Base-by-base conservation (phyloP, 2,888 invertebrate genomes). In the Dynastes tityus region DNA sequence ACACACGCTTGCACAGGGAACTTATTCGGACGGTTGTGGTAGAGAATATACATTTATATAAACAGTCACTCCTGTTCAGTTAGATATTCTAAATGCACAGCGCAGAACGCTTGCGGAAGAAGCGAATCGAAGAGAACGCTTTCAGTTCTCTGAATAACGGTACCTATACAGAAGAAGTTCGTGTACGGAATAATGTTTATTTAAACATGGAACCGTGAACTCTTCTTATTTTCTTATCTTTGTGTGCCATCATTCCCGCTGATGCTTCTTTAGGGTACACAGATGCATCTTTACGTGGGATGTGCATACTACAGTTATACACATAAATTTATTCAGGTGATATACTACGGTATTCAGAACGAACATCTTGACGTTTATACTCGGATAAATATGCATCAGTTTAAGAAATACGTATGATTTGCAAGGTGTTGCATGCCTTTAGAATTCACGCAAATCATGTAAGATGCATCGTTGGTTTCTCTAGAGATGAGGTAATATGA, bases 121-220 rank as follows among this genome's bases (percentile, higher is more conserved):
- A 53, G 27, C 32, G 29, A 45, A 45, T 45, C 45, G 45, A 45
- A 11, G 45, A 45, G 45, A 45, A 73, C 61, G 37, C 58, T 61
- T 61, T 58, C 40, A 45, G 40, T 73, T 73, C 58, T 73, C 16
- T 49, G 73, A 73, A 73, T 73, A 73, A 73, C 73, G 61, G 73
- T 40, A 49, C 27, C 16, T 55, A 45, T 45, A 65, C 13, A 65
- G 16, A 8, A 64, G 37, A 71, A 61, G 22, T 61, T 73, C 73
- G 73, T 73, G 73, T 61, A 73, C 73, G 45, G 73, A 73, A 73
- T 73, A 73, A 61, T 61, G 40, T 73, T 73, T 73, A 73, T 45
- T 61, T 61, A 58, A 37, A 61, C 73, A 29, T 37, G 55, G 40
- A 58, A 73, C 61, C 61, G 45, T 45, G 45, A 27, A 61, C 58